Evolutionary conservation across 1,140 invertebrate species (phyloP), one percentile per base, ranked within the genome.

Genomic region (Reticulitermes speratus): DNA sequence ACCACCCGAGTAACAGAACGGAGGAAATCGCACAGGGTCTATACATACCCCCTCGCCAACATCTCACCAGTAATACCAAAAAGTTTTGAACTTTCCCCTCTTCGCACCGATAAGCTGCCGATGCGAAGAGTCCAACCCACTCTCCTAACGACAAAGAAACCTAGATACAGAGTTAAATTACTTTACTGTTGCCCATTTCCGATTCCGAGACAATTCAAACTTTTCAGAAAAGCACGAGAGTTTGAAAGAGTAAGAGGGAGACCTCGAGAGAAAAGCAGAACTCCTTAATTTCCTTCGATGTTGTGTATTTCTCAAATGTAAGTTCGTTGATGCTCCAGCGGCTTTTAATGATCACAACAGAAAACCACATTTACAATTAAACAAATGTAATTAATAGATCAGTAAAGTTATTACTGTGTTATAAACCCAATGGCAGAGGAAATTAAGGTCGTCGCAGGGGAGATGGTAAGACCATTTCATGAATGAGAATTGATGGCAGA

Each of bases 141-240:
- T 16, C n/a, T 75, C 65, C 65, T 75, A 75, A 75, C 65, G 3
- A 75, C 65, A 75, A 75, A 75, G 65, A 75, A 75, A 75, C 65
- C 25, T 11, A 75, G 65, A 75, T 30, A 75, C 65, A 25, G 65
- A 75, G 65, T 75, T 75, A 75, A 75, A 75, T 75, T 75, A 75
- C 65, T 75, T 75, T 75, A 75, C 65, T 75, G 65, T 75, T 75
- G 65, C 65, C 65, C 65, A 30, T 75, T 75, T 75, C 65, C 65
- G n/a, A n/a, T 75, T 75, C n/a, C 65, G 25, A n/a, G 65, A 75
- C 25, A 75, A 6, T 75, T 75, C 25, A 75, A 75, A 75, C 65
- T 75, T 75, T 75, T 30, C n/a, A 75, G 65, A 30, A 75, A 30
- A 75, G 65, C n/a, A 65, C 59, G 59, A 65, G 59, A 65, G 59